Conservation (phyloP, 1,140 invertebrate genomes). For the Phocides pigmalion region DNA sequence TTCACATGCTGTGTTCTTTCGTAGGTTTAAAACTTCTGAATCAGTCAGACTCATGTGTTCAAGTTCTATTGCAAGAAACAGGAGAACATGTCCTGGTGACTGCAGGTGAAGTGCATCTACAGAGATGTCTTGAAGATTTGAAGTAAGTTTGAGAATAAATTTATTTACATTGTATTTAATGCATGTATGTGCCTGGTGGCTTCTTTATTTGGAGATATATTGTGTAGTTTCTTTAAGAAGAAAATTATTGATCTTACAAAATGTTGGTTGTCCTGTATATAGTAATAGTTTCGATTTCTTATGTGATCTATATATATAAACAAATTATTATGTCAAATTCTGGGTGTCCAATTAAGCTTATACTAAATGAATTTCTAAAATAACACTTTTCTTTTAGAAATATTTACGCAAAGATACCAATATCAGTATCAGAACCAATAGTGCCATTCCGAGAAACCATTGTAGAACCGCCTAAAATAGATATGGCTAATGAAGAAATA, state of each 20-base stretch:
- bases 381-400: conserved; percentile 69
- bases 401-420: conserved; percentile 94
- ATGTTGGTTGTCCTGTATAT: too few species aligned
- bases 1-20: conserved; percentile 6
- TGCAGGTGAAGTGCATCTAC: conserved; percentile 98
- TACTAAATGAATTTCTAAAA: too few species aligned
- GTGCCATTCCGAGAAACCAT: conserved; percentile 98
- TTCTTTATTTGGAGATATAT: too few species aligned
- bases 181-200: too few species aligned
- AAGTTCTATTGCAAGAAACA: conserved; percentile 95
- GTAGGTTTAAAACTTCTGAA: conserved; percentile 84
- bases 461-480: conserved; percentile 91
- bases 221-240: too few species aligned
- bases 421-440: conserved; percentile 97
- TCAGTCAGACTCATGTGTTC: conserved; percentile 97
- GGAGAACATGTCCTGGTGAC: conserved; percentile 98
- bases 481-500: conserved; percentile 95
- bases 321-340: too few species aligned
- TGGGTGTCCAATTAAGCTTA: too few species aligned
- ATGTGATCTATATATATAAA: too few species aligned
- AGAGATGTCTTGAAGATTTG: conserved; percentile 92
- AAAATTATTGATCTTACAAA: too few species aligned
- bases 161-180: too few species aligned
- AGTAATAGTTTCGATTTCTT: too few species aligned
- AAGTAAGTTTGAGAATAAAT: conserved; percentile 74